These are phyloP conservation scores for Molossus alvarezi DNA, from an alignment of 2,797 vertebrate genomes.

Conservation along the genomic window DNA sequence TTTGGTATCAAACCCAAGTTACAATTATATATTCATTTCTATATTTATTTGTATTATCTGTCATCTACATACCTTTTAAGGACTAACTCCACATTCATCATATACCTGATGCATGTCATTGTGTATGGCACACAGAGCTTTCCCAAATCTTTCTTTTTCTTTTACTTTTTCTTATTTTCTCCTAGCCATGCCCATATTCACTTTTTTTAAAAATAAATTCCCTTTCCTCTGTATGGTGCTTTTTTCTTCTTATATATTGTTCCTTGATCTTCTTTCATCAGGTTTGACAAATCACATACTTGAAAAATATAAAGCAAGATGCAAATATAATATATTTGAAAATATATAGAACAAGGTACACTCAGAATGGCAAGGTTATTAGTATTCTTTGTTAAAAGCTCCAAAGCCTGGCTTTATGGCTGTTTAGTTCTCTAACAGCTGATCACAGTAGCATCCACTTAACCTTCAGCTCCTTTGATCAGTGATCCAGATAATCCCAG, in stretches of 20 bases:
- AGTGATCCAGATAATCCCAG: constrained; percentile 63
- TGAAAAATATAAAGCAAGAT: constrained; percentile 64
- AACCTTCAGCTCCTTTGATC: constrained; percentile 65
- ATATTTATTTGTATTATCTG: constrained; percentile 15
- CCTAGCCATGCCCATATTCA: neutral
- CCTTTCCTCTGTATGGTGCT: neutral
- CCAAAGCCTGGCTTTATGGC: neutral
- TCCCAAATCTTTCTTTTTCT: neutral
- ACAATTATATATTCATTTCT: constrained; percentile 61
- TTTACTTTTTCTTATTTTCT: neutral
- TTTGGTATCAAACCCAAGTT: constrained; percentile 63
- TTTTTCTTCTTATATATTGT: constrained; percentile 40
- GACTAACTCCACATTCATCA: constrained; percentile 35
- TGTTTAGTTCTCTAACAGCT: constrained; percentile 58
- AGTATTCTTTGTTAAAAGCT: constrained; percentile 30
- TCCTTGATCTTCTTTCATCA: constrained; percentile 62
- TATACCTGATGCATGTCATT: neutral
- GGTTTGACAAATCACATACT: constrained; percentile 49
- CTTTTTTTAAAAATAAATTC: neutral
- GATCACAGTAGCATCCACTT: constrained; percentile 69
- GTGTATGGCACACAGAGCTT: constrained; percentile 49
- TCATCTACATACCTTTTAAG: constrained; percentile 57
- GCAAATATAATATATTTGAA: constrained; percentile 34
- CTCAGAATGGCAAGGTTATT: constrained; percentile 38
- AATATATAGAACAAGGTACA: constrained; percentile 26